These are phyloP conservation scores for Eupithecia vulgata DNA, from an alignment of 2,888 invertebrate genomes.

Conservation along the genomic window DNA sequence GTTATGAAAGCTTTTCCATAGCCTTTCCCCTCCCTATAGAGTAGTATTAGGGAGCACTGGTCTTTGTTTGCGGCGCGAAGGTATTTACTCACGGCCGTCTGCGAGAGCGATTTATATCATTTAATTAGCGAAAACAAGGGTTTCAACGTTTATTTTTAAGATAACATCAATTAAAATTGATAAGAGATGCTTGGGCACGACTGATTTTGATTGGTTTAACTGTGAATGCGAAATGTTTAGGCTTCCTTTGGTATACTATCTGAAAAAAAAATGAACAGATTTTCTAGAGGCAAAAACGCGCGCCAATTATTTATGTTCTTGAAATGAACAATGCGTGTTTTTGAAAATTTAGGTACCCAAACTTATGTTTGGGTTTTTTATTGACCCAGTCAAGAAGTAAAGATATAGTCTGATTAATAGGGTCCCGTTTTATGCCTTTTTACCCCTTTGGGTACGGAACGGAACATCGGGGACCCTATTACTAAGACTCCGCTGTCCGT, in stretches of 20 bases:
- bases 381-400: too few relatives aligned
- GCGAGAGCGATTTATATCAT: conserved; percentile 34
- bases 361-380: too few relatives aligned
- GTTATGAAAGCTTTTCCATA: neutral
- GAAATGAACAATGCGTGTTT: neutral
- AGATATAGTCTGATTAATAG: too few relatives aligned
- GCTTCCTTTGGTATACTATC: neutral
- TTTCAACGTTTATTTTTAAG: conserved; percentile 17
- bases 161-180: neutral
- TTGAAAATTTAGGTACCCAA: too few relatives aligned
- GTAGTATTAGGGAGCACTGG: conserved; percentile 9
- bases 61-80: conserved; percentile 28
- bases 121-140: conserved; percentile 34
- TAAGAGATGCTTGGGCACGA: neutral
- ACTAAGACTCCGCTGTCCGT: too few relatives aligned
- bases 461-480: too few relatives aligned
- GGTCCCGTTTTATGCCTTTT: too few relatives aligned
- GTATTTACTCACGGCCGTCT: conserved; percentile 31
- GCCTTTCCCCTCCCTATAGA: neutral
- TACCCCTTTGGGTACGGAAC: too few relatives aligned
- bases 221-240: neutral
- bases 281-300: neutral
- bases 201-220: neutral
- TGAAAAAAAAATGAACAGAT: neutral
- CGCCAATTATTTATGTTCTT: too few relatives aligned